Conservation (phyloP, 2,888 invertebrate species). For the Brachyptera putata region DNA sequence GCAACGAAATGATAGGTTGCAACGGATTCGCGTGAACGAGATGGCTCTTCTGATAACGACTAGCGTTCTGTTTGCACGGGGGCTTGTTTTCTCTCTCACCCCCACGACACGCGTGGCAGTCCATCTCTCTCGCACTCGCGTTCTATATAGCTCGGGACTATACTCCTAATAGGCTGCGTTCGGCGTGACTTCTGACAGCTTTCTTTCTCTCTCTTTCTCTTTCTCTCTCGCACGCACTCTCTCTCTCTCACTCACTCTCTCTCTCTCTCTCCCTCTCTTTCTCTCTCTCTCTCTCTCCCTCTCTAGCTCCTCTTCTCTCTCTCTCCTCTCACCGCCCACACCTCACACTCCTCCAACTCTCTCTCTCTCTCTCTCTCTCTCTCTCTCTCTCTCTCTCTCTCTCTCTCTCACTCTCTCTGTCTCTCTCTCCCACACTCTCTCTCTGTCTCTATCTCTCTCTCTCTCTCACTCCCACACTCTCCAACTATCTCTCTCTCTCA, state of each 20-base stretch:
- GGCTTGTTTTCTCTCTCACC: too few relatives aligned
- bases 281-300: not conserved
- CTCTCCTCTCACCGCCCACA: too few relatives aligned
- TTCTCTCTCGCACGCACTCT: too few relatives aligned
- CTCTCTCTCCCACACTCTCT: not conserved
- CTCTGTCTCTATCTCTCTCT: too few relatives aligned
- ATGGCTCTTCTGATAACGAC: not conserved
- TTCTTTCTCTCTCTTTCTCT: not conserved
- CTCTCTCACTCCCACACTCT: too few relatives aligned
- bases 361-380: too few relatives aligned
- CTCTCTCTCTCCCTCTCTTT: not conserved
- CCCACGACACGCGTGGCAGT: too few relatives aligned
- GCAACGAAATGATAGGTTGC: slow-evolving; percentile 5
- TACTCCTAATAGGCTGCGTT: not conserved
- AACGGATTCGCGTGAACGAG: not conserved
- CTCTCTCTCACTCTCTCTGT: not conserved
- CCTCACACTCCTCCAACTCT: not conserved
- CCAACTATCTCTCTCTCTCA: not conserved
- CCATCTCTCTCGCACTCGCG: too few relatives aligned
- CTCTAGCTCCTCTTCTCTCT: not conserved
- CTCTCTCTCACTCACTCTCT: too few relatives aligned
- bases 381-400: not conserved
- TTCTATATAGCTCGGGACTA: too few relatives aligned
- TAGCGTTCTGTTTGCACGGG: too few relatives aligned
- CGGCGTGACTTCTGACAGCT: not conserved